Conservation (phyloP, 1,140 invertebrate genomes). For the Vanessa atalanta region DNA sequence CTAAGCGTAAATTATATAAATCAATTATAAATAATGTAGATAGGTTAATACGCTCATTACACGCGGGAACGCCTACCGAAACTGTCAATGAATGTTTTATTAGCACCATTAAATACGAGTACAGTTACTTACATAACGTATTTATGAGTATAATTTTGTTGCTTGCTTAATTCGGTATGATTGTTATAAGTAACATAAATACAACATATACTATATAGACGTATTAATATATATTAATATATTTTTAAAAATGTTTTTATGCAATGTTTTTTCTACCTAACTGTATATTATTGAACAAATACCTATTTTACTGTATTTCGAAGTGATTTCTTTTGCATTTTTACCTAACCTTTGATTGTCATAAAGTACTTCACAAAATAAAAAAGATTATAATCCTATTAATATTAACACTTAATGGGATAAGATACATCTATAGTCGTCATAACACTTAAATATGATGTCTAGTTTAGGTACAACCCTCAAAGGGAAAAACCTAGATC, state of each 20-base stretch:
- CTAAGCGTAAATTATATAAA: slow-evolving; percentile 57
- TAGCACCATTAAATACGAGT: slow-evolving; percentile 46
- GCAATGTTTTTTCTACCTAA: too few species aligned
- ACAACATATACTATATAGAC: background rate
- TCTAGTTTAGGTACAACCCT: too few species aligned
- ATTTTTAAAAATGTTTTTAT: background rate
- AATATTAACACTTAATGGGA: too few species aligned
- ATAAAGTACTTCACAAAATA: too few species aligned
- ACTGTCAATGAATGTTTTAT: slow-evolving; percentile 71
- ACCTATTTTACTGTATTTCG: too few species aligned
- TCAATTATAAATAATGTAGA: slow-evolving; percentile 67
- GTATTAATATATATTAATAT: background rate
- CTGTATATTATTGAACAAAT: too few species aligned
- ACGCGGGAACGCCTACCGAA: slow-evolving; percentile 64
- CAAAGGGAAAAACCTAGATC: too few species aligned
- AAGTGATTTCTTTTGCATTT: too few species aligned
- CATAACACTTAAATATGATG: too few species aligned
- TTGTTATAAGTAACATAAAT: slow-evolving; percentile 19
- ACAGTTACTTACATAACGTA: slow-evolving; percentile 23
- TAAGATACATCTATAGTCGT: too few species aligned
- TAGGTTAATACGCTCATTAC: slow-evolving; percentile 69
- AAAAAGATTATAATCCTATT: too few species aligned
- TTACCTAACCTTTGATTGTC: too few species aligned
- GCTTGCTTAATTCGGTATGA: slow-evolving; percentile 5
- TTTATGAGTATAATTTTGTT: slow-evolving; percentile 14